A percentile compares a stretch with the other conserved stretches of the same genome.
These are phyloP conservation scores for Pocillopora damicornis DNA, from an alignment of 64 coral and sea anemone genomes.

Conservation along the genomic window DNA sequence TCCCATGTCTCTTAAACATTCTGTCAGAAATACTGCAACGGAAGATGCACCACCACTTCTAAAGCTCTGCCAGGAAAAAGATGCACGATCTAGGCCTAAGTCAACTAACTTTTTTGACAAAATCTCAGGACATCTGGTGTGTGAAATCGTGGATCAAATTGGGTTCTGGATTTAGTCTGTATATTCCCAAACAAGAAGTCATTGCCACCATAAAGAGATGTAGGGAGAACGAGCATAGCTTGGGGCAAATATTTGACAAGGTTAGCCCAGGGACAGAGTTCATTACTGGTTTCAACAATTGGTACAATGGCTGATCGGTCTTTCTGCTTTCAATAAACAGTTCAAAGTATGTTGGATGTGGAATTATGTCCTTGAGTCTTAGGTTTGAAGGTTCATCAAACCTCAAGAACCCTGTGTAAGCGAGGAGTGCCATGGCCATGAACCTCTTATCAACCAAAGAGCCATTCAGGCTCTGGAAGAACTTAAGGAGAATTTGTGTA, in stretches of 20 bases:
- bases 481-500: conserved; percentile 41
- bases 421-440: conserved; percentile 15
- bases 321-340: conserved; percentile 26
- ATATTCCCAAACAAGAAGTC: conserved; percentile 4
- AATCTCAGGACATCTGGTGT: neutral
- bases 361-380: conserved; percentile 22
- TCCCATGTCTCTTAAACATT: conserved; percentile 42
- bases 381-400: conserved; percentile 21
- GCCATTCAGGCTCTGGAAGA: neutral
- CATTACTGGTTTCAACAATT: conserved; percentile 25
- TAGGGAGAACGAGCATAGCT: neutral
- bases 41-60: conserved; percentile 50
- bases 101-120: neutral
- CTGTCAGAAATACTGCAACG: conserved; percentile 46
- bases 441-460: conserved; percentile 15
- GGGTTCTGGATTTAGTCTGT: neutral
- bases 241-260: conserved; percentile 34
- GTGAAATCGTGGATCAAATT: neutral
- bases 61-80: conserved; percentile 25
- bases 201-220: neutral
- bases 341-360: conserved; percentile 34
- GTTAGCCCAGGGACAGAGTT: conserved; percentile 25
- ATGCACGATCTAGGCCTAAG: neutral
- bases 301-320: conserved; percentile 42
- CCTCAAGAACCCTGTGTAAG: conserved; percentile 1